phyloP scores from a whole-genome alignment of 2,888 invertebrate genomes.

The Smittia aterrima region DNA sequence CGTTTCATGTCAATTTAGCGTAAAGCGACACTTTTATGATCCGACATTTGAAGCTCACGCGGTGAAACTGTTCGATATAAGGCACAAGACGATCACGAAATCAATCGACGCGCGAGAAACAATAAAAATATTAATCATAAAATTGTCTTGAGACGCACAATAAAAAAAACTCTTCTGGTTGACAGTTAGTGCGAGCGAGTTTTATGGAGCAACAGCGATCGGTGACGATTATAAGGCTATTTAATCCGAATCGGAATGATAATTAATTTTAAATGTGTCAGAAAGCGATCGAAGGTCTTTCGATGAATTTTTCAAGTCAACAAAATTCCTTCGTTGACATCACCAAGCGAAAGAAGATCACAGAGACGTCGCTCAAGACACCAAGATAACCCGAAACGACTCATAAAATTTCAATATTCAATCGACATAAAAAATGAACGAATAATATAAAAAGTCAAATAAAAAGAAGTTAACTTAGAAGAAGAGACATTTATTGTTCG shows the following conservation, averaged over 20 bases:
- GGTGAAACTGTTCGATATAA: background rate
- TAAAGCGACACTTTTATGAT: slow-evolving; percentile 18
- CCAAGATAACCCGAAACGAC: slow-evolving; percentile 33
- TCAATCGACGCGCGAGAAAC: background rate
- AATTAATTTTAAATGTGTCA: slow-evolving; percentile 41
- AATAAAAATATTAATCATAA: slow-evolving; percentile 41
- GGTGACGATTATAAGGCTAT: background rate
- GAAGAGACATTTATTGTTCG: slow-evolving; percentile 16
- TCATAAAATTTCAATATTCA: slow-evolving; percentile 41
- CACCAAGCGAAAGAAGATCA: slow-evolving; percentile 19
- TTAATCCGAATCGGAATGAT: background rate
- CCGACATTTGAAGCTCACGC: background rate
- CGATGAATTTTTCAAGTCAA: background rate
- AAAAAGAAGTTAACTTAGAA: background rate
- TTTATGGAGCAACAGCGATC: slow-evolving; percentile 9
- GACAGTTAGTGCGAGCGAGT: background rate
- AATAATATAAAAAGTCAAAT: slow-evolving; percentile 17
- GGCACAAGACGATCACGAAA: background rate
- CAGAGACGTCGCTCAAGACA: background rate
- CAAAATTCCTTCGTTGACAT: slow-evolving; percentile 24
- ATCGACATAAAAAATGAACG: slow-evolving; percentile 37
- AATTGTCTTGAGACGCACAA: slow-evolving; percentile 4
- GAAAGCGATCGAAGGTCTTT: background rate
- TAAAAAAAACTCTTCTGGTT: background rate
- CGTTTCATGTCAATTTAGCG: background rate